Evolutionary conservation across 2,888 invertebrate species (phyloP).

Genomic region (Andrena dorsata): DNA sequence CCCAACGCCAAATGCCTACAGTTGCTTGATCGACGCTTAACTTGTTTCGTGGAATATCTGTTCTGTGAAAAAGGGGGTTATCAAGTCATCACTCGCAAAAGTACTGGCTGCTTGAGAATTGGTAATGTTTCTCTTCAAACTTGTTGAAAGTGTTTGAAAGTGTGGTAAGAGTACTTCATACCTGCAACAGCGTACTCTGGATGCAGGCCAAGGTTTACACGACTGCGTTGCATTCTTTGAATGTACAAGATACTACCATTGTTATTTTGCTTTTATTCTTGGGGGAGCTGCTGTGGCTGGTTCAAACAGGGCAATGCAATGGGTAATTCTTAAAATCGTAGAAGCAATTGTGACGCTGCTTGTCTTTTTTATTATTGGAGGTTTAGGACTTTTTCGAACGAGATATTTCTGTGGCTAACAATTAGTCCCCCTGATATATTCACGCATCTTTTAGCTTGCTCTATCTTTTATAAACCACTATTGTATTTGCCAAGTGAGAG

Average conservation of each 20-base stretch:
- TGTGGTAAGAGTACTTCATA: slow-evolving; percentile 12
- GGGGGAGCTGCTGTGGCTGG: background rate
- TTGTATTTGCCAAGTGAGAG: too few species aligned
- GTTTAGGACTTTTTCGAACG: too few species aligned
- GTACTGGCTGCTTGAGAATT: background rate
- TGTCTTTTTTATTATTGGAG: too few species aligned
- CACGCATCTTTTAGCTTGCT: too few species aligned
- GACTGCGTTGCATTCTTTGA: background rate
- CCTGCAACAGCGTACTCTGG: background rate
- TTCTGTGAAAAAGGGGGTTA: background rate
- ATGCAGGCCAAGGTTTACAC: slow-evolving; percentile 8
- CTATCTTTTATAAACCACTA: too few species aligned
- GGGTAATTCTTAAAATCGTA: background rate
- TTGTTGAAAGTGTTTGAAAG: background rate
- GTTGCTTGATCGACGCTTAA: background rate
- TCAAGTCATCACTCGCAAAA: background rate
- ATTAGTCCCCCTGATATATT: too few species aligned
- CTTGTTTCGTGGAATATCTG: background rate
- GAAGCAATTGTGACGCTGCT: background rate
- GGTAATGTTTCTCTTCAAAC: slow-evolving; percentile 24
- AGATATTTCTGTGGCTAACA: too few species aligned
- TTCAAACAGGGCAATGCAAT: background rate
- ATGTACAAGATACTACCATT: background rate
- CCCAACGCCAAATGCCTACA: background rate
- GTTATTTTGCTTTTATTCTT: background rate